These are phyloP conservation scores for Nemotelus nigrinus DNA, from an alignment of 2,888 invertebrate species.

Conservation along the genomic window DNA sequence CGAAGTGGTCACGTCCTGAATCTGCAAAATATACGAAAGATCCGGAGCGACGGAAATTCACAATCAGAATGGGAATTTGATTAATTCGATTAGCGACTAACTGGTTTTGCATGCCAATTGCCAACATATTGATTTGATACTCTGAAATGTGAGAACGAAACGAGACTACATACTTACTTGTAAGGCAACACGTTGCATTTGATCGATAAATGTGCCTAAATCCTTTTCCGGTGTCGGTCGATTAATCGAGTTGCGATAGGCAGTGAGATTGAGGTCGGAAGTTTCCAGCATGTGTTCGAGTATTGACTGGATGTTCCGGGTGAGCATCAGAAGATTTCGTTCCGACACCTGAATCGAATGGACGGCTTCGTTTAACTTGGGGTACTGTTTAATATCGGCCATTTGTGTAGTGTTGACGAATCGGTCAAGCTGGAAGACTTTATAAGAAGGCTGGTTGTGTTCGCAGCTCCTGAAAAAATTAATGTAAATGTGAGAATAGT, in stretches of 20 bases:
- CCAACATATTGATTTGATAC: background rate
- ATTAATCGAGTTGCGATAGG: conserved; percentile 61
- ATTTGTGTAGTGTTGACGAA: conserved; percentile 75
- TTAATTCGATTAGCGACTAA: background rate
- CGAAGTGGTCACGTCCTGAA: conserved; percentile 76
- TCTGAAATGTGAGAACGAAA: background rate
- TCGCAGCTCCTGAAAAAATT: conserved; percentile 72
- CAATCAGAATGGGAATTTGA: conserved; percentile 3
- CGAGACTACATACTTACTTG: conserved; percentile 60
- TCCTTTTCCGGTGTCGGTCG: conserved; percentile 65
- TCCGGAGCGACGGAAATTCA: background rate
- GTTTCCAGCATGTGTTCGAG: conserved; percentile 63
- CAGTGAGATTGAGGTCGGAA: conserved; percentile 63
- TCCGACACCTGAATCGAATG: conserved; percentile 62
- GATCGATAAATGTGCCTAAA: conserved; percentile 65
- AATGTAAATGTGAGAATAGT: background rate
- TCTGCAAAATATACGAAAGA: conserved; percentile 56
- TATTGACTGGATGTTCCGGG: conserved; percentile 62
- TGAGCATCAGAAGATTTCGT: conserved; percentile 61
- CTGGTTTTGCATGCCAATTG: background rate
- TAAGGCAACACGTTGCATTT: conserved; percentile 65
- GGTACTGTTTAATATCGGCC: conserved; percentile 63
- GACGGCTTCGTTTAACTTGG: conserved; percentile 62
- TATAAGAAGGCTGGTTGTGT: conserved; percentile 77
- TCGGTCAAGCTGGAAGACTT: conserved; percentile 76